Evolutionary conservation across 2,113 vertebrate species (phyloP).

Genomic region (Osmerus mordax): DNA sequence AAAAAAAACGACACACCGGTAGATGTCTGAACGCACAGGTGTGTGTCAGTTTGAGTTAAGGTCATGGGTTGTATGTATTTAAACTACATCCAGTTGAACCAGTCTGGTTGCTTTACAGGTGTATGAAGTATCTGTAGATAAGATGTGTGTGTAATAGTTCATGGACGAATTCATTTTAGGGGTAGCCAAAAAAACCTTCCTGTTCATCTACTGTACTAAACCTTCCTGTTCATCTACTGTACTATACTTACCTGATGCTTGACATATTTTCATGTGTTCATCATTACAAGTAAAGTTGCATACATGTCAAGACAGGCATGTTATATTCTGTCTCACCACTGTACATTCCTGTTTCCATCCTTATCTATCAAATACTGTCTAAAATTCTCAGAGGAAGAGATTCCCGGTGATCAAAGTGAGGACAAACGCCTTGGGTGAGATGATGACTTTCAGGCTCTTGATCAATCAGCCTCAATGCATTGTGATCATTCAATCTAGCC

Average conservation of each 20-base stretch:
- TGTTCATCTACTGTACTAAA: too few relatives aligned
- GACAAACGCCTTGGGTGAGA: too few relatives aligned
- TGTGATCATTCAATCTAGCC: neutral
- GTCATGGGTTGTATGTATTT: conserved; percentile 28
- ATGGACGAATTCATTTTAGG: conserved; percentile 9
- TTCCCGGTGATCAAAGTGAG: too few relatives aligned
- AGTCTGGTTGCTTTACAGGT: conserved; percentile 26
- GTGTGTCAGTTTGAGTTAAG: conserved; percentile 7
- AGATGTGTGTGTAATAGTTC: conserved; percentile 26
- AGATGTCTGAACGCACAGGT: conserved; percentile 16
- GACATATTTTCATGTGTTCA: conserved; percentile 24
- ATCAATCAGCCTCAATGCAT: neutral
- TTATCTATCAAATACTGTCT: too few relatives aligned
- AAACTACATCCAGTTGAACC: conserved; percentile 45
- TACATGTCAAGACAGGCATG: too few relatives aligned
- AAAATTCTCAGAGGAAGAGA: too few relatives aligned
- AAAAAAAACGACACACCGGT: neutral
- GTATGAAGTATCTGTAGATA: conserved; percentile 26
- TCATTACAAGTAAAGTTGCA: neutral
- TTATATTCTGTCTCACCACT: too few relatives aligned
- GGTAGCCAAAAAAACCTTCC: neutral
- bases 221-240: too few relatives aligned
- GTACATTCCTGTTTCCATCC: too few relatives aligned
- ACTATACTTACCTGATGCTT: conserved; percentile 7
- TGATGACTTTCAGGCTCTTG: too few relatives aligned